Base-by-base conservation (phyloP, 2,888 invertebrate genomes). In the Colletes collaris region DNA sequence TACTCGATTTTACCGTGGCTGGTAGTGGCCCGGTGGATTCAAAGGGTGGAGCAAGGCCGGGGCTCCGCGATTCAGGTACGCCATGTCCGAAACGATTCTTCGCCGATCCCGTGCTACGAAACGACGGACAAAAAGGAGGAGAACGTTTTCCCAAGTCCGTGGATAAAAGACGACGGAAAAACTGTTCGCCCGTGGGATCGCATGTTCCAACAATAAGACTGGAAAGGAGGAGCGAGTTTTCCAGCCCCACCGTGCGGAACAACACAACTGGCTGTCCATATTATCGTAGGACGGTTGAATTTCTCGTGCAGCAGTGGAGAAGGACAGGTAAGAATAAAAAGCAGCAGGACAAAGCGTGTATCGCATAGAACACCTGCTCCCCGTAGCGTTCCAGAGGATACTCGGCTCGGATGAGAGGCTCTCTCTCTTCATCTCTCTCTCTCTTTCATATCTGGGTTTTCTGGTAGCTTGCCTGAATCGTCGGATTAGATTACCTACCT, bases 351-450 rank as follows among this genome's bases (percentile, higher is more conserved):
- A 86, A 84, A 73, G 74, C 76, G 60, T 35, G 62, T 60, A 76
- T 71, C 78, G 60, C 69, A 37, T 11, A 53, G 63, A 85, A 86
- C 86, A 87, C 86, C 87, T 86, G 86, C 83, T 83, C 65, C 67
- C 44, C 44, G 40, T 63, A 66, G 58, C 50, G 8, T 58, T 63
- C 52, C n/a, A 37, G n/a, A 46, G 73, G 82, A 77, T 75, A 74
- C 64, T 62, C 56, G 35, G 52, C 35, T 67, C 60, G 60, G 70
- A 82, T 67, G 74, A 72, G 66, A 59, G 64, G 40, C 19, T 19
- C 27, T 27, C 27, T 27, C 27, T 27, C 27, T 27, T 2, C 27
- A 1, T 77, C 66, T 82, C 72, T 77, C 66, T 82, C 72, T 79
- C 79, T 52, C 76, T 16, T 16, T 16, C 16, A 16, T 16, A 16